Evolutionary conservation across 2,113 vertebrate species (phyloP).

Genomic region (Nasalis larvatus): DNA sequence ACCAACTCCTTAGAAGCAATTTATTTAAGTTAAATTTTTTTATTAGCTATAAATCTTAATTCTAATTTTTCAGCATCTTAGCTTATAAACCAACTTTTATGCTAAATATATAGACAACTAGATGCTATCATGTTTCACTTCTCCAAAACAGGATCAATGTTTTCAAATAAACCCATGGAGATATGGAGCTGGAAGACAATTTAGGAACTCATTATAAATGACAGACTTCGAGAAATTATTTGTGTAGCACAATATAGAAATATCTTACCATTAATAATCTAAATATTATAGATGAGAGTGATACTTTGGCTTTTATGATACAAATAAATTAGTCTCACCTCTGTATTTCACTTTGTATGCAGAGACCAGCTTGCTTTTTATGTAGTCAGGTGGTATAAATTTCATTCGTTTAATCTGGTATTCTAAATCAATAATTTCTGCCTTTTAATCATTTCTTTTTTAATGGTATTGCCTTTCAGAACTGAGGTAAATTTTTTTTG

Average conservation of each 20-base stretch:
- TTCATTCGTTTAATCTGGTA: slow-evolving; percentile 37
- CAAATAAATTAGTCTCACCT: slow-evolving; percentile 27
- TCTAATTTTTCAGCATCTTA: background rate
- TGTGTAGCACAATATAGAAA: slow-evolving; percentile 38
- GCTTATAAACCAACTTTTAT: background rate
- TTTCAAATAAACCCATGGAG: slow-evolving; percentile 22
- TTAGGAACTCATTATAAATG: slow-evolving; percentile 17
- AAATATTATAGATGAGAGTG: slow-evolving; percentile 52
- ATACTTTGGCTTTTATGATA: slow-evolving; percentile 60
- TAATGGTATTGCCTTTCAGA: background rate
- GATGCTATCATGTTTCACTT: background rate
- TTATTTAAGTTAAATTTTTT: background rate
- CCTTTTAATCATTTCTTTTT: slow-evolving; percentile 51
- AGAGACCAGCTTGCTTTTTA: background rate
- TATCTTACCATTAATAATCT: background rate
- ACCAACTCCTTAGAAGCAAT: background rate
- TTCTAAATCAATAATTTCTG: slow-evolving; percentile 48
- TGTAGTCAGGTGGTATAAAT: slow-evolving; percentile 42
- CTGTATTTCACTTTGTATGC: slow-evolving; percentile 44
- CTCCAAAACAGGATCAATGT: background rate
- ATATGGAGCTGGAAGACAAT: background rate
- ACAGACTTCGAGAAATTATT: background rate
- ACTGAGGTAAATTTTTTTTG: background rate
- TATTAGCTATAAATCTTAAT: background rate
- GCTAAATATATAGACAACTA: background rate